Base-by-base conservation (phyloP, 2,797 vertebrate species). In the Trachops cirrhosus region DNA sequence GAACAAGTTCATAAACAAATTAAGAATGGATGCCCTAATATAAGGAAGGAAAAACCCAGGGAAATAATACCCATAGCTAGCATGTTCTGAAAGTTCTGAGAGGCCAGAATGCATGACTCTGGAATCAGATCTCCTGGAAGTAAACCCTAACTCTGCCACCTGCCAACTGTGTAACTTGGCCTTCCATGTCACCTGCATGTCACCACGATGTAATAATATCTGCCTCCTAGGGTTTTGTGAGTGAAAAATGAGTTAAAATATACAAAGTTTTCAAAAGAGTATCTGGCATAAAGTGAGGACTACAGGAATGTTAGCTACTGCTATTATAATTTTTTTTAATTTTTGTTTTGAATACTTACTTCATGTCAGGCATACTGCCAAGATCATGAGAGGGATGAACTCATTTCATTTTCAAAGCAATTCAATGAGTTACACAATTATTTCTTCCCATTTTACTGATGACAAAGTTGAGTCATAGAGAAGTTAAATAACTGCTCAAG, bases 1-100 rank as follows among this genome's bases (percentile, higher is more conserved):
- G 89, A 96, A 62, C 41, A 84, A 41, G 29, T 89, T 91, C 83
- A 86, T 91, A 95, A 96, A 18, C 88, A 83, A 71, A 95, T 94
- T 97, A 94, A 97, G 85, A 91, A 86, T 57, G 15, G 32, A 93
- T 91, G 32, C 46, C 48, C 74, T 79, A 79, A 90, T 70, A 89
- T 41, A 92, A 90, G 54, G 54, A 89, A 94, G 4, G 74, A 91
- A 89, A 52, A 52, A 44, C 24, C 24, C n/a, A 44, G 54, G 59
- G 19, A 64, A 89, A 57, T 48, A 75, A 79, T 73, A 62, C 1
- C 41, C 26, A 93, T 29, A 62, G 48, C 50, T 78, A 94, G 77
- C 24, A 90, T 26, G n/a, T 54, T 95, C 62, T 92, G 22, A 86
- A 41, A 54, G 29, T 89, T 89, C 44, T 52, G 21, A 80, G 78